A percentile compares a stretch with the other conserved stretches of the same genome.
These are phyloP conservation scores for Apocheima hispidaria DNA, from an alignment of 2,888 invertebrate genomes.

Conservation along the genomic window DNA sequence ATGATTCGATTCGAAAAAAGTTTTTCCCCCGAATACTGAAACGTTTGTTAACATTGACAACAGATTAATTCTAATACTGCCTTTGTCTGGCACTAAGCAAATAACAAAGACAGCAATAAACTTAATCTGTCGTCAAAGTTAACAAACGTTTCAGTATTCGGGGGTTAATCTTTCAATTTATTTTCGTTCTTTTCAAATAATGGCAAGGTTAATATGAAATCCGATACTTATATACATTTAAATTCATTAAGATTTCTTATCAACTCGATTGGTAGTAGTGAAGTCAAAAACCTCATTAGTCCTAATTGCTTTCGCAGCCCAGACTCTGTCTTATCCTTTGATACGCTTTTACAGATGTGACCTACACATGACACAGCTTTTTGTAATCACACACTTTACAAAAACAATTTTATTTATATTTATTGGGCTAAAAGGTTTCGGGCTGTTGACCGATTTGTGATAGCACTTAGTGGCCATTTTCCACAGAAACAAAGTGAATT, in stretches of 20 bases:
- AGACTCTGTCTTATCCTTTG: slow-evolving; percentile 42
- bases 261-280: slow-evolving; percentile 2
- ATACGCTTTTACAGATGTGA: slow-evolving; percentile 55
- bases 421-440: slow-evolving; percentile 17
- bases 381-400: slow-evolving; percentile 13
- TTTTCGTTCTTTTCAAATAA: too few species aligned
- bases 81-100: too few species aligned
- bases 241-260: slow-evolving; percentile 1
- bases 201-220: too few species aligned
- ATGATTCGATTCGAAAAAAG: too few species aligned
- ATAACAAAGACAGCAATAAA: too few species aligned
- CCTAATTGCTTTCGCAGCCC: slow-evolving; percentile 55
- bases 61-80: too few species aligned
- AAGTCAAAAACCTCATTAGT: slow-evolving; percentile 34
- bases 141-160: too few species aligned
- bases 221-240: neutral
- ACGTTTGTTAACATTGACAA: too few species aligned
- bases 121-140: too few species aligned
- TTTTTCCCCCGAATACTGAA: too few species aligned
- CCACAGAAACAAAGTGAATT: neutral
- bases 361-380: slow-evolving; percentile 36
- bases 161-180: too few species aligned
- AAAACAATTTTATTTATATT: slow-evolving; percentile 28
- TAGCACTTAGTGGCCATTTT: neutral
- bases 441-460: slow-evolving; percentile 9